Evolutionary conservation across 2,113 vertebrate species (phyloP), one percentile per base, ranked within the genome.

Genomic region (Phyllostomus discolor): DNA sequence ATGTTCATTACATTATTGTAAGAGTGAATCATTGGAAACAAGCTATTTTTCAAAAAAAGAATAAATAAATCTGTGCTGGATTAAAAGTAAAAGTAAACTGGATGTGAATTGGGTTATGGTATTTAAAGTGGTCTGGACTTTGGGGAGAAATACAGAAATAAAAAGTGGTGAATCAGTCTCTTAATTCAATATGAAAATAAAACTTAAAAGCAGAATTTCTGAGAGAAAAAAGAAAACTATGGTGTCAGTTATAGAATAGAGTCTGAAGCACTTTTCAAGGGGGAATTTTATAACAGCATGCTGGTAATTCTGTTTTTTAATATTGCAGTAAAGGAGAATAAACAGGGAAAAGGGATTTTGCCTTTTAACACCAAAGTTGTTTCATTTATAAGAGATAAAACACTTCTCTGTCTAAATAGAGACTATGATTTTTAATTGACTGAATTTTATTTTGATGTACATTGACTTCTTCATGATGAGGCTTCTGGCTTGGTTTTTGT

Each of bases 1-100:
- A 43, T 67, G 8, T 75, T 79, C 17, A 19, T 57, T 93, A 20
- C 1, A 31, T 70, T 22, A 59, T 26, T 80, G 20, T 88, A 94
- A 95, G 67, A 84, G 41, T 59, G 66, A 88, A 43, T 80, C 73
- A 83, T 84, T 75, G 24, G 22, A 93, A 96, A 82, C 33, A 82
- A 76, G 57, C 38, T 46, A 7, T 87, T 31, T 54, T 66, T 91
- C 75, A 64, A 54, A 38, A 38, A 70, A 82, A 67, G 31, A 88
- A 78, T 50, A 52, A 70, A 69, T 50, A 88, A 83, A 67, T 67
- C 46, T 15, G 2, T 72, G 46, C 79, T 78, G 17, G 17, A 35
- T 67, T 84, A 88, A 73, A 12, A 38, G n/a, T 46, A 84, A 92
- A 72, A 81, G 19, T 82, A 64, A 66, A 70, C 19, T 67, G n/a